These are phyloP conservation scores for Bellardia pandia DNA, from an alignment of 2,888 invertebrate genomes.

Conservation along the genomic window DNA sequence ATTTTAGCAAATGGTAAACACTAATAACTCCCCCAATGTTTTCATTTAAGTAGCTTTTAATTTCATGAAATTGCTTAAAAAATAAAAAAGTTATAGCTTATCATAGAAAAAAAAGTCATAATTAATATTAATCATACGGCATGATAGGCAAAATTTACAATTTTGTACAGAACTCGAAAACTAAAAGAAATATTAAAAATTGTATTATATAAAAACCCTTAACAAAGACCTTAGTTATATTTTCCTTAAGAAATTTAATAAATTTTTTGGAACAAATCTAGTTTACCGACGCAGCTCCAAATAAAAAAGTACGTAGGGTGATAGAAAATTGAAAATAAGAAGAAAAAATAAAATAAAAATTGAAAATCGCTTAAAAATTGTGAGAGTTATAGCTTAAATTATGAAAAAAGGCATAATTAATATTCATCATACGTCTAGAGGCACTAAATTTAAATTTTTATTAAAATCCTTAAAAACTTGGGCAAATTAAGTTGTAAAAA, in stretches of 20 bases:
- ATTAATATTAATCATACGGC: constrained; percentile 12
- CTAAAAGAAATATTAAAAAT: background rate
- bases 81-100: background rate
- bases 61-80: background rate
- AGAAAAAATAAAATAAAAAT: no score
- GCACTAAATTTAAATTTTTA: background rate
- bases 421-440: background rate
- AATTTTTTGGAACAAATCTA: no score
- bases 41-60: background rate
- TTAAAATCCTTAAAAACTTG: background rate
- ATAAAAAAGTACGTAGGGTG: no score
- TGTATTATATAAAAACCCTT: no score
- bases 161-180: background rate
- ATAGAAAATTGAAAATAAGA: no score
- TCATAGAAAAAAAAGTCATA: background rate
- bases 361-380: background rate
- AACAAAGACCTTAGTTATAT: no score
- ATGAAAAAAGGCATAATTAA: background rate
- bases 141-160: background rate
- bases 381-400: background rate
- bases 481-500: background rate
- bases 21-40: no score
- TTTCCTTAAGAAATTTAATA: no score
- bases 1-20: no score
- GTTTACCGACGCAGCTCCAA: no score